Evolutionary conservation across 2,888 invertebrate genomes (phyloP).

Genomic region (Tortricodes alternella): DNA sequence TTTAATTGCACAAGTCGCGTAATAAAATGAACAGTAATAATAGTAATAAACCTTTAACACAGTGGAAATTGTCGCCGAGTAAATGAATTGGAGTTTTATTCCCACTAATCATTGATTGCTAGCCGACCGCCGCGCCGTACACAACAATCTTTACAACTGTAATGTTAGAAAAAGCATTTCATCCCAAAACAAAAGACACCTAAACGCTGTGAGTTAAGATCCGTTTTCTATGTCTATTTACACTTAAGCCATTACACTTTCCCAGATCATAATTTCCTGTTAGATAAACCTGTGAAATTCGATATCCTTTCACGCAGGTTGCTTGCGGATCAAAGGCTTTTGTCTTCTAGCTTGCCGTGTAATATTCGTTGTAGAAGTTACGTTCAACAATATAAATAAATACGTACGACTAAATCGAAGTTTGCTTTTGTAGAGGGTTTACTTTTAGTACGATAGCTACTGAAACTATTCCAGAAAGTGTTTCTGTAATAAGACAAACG

Average conservation of each 20-base stretch:
- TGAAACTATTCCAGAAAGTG: too few species aligned
- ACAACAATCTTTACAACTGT: not conserved
- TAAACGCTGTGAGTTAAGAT: not conserved
- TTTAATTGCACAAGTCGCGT: not conserved
- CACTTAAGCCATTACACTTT: constrained; percentile 24
- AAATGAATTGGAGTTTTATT: constrained; percentile 14
- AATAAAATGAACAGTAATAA: not conserved
- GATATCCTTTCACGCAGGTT: constrained; percentile 29
- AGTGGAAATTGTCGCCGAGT: not conserved
- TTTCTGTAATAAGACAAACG: too few species aligned
- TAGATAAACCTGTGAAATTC: constrained; percentile 30
- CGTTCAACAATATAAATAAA: constrained; percentile 22
- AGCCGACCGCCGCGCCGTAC: not conserved
- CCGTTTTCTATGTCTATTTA: constrained; percentile 18
- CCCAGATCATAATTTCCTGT: constrained; percentile 31
- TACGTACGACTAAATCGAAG: constrained; percentile 1
- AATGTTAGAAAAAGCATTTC: not conserved
- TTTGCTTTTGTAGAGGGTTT: constrained; percentile 1
- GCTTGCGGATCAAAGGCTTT: constrained; percentile 28
- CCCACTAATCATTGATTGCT: constrained; percentile 16
- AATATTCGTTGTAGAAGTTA: constrained; percentile 25
- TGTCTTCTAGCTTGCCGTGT: constrained; percentile 26
- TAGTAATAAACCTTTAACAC: not conserved
- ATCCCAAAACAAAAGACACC: not conserved
- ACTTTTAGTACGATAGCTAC: not conserved